Evolutionary conservation across 1,140 invertebrate genomes (phyloP).

Genomic region (Meloidogyne exigua): DNA sequence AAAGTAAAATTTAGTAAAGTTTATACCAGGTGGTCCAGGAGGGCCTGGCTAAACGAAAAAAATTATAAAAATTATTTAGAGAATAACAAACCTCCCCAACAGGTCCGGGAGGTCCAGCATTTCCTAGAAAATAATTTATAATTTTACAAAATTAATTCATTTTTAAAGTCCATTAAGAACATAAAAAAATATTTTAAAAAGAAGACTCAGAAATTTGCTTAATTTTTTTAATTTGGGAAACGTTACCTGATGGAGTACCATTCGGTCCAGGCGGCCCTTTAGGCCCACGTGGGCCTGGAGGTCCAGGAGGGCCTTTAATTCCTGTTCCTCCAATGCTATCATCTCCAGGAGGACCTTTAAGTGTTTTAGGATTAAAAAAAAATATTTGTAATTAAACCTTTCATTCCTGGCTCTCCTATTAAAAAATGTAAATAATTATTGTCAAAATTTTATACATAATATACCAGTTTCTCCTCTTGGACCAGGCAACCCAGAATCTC

Average conservation of each 20-base stretch:
- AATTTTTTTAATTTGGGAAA: too few species aligned
- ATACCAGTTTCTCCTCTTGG: slow-evolving; percentile 35
- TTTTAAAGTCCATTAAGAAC: too few species aligned
- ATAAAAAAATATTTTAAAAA: too few species aligned
- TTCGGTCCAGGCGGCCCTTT: slow-evolving; percentile 57
- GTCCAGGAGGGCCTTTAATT: slow-evolving; percentile 52
- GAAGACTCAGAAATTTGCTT: too few species aligned
- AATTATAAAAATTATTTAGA: neutral
- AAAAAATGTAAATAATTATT: too few species aligned
- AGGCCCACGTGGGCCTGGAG: slow-evolving; percentile 47
- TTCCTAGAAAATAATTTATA: too few species aligned
- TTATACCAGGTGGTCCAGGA: slow-evolving; percentile 49
- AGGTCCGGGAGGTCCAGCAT: slow-evolving; percentile 42
- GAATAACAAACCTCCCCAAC: slow-evolving; percentile 33
- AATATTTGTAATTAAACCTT: slow-evolving; percentile 10
- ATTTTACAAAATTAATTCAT: too few species aligned
- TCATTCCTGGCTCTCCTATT: slow-evolving; percentile 45
- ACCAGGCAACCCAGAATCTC: slow-evolving; percentile 50
- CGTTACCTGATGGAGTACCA: slow-evolving; percentile 47
- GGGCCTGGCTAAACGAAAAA: slow-evolving; percentile 32
- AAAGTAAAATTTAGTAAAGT: neutral
- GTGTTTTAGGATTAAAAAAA: neutral
- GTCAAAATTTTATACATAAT: too few species aligned
- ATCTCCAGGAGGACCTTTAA: slow-evolving; percentile 49
- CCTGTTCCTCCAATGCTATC: slow-evolving; percentile 52